Conservation (phyloP, 1,140 invertebrate species). For the Drosophila pruinosa region DNA sequence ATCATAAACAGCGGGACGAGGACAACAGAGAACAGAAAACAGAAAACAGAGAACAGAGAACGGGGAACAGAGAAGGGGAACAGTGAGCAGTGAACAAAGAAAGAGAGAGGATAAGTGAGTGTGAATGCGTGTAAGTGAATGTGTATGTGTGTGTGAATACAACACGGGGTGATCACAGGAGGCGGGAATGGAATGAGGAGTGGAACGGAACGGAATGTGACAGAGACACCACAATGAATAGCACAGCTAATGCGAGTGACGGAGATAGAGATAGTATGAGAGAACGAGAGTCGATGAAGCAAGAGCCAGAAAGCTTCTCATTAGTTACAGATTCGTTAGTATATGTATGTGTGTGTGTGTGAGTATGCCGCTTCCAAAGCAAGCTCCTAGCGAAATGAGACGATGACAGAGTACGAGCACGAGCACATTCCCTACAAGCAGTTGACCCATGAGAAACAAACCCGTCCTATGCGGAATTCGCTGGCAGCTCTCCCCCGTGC, state of each 20-base stretch:
- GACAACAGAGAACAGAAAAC: neutral
- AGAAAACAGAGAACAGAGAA: neutral
- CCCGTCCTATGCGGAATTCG: neutral
- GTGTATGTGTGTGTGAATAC: neutral
- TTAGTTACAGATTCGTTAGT: too few species aligned
- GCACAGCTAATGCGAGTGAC: neutral
- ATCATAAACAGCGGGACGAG: neutral
- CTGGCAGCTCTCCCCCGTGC: neutral
- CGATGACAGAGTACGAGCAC: too few species aligned
- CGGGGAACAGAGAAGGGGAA: neutral
- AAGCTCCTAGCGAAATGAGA: too few species aligned
- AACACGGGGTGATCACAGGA: neutral
- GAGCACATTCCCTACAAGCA: too few species aligned
- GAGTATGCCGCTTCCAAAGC: too few species aligned
- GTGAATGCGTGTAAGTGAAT: neutral
- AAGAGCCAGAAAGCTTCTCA: too few species aligned
- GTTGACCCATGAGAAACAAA: constrained; percentile 25
- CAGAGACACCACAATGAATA: neutral
- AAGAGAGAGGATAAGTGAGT: neutral
- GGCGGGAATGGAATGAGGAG: neutral
- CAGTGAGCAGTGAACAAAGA: neutral
- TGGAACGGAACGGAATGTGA: neutral
- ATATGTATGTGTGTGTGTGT: too few species aligned
- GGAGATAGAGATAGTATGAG: neutral
- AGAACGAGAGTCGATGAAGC: neutral